A percentile compares a stretch with the other conserved stretches of the same genome.
phyloP scores from a whole-genome alignment of 2,797 vertebrate species.

The Tadarida brasiliensis region DNA sequence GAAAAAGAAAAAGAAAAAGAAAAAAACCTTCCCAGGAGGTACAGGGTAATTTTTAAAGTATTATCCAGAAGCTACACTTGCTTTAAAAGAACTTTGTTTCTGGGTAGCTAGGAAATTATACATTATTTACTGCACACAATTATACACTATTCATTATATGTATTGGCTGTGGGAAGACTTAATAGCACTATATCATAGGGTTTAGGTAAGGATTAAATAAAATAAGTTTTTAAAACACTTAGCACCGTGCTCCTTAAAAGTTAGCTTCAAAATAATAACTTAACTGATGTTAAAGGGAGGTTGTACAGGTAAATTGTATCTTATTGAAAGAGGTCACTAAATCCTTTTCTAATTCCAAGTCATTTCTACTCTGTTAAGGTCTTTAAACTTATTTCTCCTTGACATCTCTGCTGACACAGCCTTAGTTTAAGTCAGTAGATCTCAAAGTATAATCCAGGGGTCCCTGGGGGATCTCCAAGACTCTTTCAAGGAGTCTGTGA shows the following conservation, averaged over 20 bases:
- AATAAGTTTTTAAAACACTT: constrained; percentile 9
- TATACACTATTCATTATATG: not conserved
- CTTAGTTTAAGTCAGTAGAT: not conserved
- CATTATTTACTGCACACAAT: not conserved
- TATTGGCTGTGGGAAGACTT: not conserved
- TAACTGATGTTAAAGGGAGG: not conserved
- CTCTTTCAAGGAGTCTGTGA: not conserved
- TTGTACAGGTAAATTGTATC: not conserved
- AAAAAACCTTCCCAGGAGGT: not conserved
- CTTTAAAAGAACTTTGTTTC: not conserved
- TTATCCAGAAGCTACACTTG: not conserved
- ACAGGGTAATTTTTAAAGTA: not conserved
- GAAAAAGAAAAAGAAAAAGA: not conserved
- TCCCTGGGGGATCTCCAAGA: not conserved
- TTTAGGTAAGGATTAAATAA: constrained; percentile 39
- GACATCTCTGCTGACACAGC: not conserved
- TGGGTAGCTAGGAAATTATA: not conserved
- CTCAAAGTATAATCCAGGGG: not conserved
- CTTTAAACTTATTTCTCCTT: not conserved
- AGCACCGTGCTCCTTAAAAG: not conserved
- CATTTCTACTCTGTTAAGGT: not conserved
- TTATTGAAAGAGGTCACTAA: not conserved
- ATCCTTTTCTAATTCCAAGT: not conserved
- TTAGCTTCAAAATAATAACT: constrained; percentile 5
- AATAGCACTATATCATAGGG: not conserved